These are phyloP conservation scores for Neoarius graeffei DNA, from an alignment of 2,113 vertebrate species.

Conservation along the genomic window DNA sequence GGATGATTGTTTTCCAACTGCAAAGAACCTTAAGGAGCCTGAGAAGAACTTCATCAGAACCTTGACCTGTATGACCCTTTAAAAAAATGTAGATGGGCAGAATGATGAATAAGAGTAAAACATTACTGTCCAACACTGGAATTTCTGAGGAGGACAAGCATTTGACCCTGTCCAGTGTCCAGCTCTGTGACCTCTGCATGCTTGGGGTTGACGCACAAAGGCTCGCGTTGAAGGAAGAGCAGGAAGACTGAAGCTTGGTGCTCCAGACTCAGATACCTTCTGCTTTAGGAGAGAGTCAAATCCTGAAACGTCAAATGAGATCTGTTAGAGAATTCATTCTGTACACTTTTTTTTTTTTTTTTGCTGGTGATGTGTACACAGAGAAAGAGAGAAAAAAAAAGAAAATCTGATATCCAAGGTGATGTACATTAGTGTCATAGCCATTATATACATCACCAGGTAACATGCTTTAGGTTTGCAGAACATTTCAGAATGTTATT, in stretches of 20 bases:
- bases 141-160: conserved; percentile 29
- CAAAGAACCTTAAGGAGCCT: neutral
- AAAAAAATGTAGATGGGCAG: neutral
- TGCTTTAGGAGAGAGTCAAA: neutral
- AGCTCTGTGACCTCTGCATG: conserved; percentile 15
- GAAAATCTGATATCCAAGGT: neutral
- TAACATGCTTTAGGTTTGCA: neutral
- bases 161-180: conserved; percentile 25
- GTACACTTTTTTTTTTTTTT: neutral
- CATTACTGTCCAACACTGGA: conserved; percentile 21
- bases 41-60: neutral
- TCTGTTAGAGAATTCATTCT: neutral
- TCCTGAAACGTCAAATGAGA: neutral
- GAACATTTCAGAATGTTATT: neutral
- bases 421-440: neutral
- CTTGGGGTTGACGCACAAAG: conserved; percentile 12
- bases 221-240: neutral
- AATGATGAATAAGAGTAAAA: conserved; percentile 25
- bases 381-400: neutral
- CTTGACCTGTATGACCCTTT: neutral
- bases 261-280: neutral
- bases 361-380: neutral
- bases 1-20: neutral
- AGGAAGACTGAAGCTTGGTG: neutral
- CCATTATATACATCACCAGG: too few species aligned